These are phyloP conservation scores for Pocillopora meandrina DNA, from an alignment of 92 coral and sea anemone species.

Conservation along the genomic window DNA sequence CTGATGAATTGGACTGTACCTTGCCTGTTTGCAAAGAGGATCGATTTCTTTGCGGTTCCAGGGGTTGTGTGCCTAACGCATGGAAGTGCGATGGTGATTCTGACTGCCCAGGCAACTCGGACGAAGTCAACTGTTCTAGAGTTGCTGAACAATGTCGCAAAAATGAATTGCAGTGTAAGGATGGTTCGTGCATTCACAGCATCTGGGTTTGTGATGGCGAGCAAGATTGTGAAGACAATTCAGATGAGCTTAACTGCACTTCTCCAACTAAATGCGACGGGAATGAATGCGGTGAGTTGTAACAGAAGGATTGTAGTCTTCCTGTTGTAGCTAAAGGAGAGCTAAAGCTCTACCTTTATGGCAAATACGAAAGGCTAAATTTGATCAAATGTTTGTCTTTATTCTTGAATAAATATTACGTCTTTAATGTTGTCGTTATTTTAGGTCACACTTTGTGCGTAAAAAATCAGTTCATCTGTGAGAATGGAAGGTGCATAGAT, in stretches of 20 bases:
- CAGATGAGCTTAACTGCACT: conserved; percentile 38
- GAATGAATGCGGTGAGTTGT: conserved; percentile 57
- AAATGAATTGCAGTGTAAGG: conserved; percentile 18
- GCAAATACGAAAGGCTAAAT: background rate
- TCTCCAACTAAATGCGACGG: conserved; percentile 54
- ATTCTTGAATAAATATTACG: background rate
- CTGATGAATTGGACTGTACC: background rate
- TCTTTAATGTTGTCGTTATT: background rate
- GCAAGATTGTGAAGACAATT: conserved; percentile 38
- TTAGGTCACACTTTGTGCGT: conserved; percentile 22
- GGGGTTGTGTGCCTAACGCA: conserved; percentile 21
- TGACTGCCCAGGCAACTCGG: conserved; percentile 48
- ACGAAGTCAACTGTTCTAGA: conserved; percentile 35
- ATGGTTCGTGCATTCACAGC: conserved; percentile 20
- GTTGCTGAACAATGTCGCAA: background rate
- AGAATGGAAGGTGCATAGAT: conserved; percentile 45
- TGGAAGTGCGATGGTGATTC: conserved; percentile 49
- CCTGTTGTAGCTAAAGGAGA: background rate
- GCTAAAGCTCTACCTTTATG: background rate
- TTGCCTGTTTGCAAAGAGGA: background rate
- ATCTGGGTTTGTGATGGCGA: conserved; percentile 60
- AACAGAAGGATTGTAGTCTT: background rate
- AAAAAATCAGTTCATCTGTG: conserved; percentile 13
- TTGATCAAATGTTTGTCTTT: background rate
- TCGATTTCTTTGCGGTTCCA: conserved; percentile 14